Base-by-base conservation (phyloP, 1,140 invertebrate genomes). In the Drosophila burlai region DNA sequence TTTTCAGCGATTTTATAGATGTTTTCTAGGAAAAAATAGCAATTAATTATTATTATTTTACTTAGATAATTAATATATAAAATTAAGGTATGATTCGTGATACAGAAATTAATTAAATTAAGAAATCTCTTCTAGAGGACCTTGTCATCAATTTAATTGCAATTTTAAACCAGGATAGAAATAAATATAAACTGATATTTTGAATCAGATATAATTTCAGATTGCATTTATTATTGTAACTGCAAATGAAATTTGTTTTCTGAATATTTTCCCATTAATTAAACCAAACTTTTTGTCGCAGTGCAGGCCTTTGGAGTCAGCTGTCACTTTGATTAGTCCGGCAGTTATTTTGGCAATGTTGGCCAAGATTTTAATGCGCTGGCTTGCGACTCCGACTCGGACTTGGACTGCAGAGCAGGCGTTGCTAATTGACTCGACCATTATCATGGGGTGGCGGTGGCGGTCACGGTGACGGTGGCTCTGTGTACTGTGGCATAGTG, bases 371-470 rank as follows among this genome's bases (percentile, higher is more conserved):
- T 78, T 78, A 78, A 76, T 78, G 66, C 9, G 24, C 42, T 67
- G 46, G 59, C 46, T 49, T 24, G 63, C 40, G 68, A 42, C n/a
- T 55, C 34, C 2, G 45, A 13, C 4, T 31, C 9, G 10, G 21
- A 49, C n/a, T 52, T 15, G 15, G n/a, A 50, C 9, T 55, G 13
- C 18, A 11, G 38, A 52, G 52, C 67, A 69, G 72, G 54, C 78
- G 47, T 36, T 81, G 66, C 83, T 86, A 86, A 86, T 86, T 86
- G 84, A 89, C 84, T 84, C 73, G 65, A 66, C 83, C 78, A 74
- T 80, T 84, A 81, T 81, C 67, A 40, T 49, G 36, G 57, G 66
- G 60, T 38, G 26, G 15, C 21, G 54, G 21, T 46, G 26, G 9
- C 34, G 54, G 21, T 46, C 10, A 11, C 8, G 16, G 8, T 43